Evolutionary conservation across 2,888 invertebrate species (phyloP), one percentile per base, ranked within the genome.

Genomic region (Rhingia rostrata): DNA sequence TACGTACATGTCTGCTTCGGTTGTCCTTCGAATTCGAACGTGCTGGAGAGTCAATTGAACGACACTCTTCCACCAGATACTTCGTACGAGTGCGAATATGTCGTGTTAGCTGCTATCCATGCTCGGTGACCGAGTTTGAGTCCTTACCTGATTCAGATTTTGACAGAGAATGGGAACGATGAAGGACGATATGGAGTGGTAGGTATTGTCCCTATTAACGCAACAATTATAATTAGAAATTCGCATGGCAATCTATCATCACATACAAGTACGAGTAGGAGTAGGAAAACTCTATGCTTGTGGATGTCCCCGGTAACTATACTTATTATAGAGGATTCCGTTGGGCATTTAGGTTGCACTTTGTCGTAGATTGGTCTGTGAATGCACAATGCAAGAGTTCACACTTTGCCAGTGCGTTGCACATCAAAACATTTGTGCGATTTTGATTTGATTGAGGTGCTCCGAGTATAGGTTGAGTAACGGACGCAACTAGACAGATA

Each of bases 171-270:
- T n/a, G n/a, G 39, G 10, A 2, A 22, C 10, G 6, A 10, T 45
- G 43, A 22, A 63, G 33, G 63, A 58, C 0, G 45, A 37, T 9
- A 39, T 33, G 7, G 6, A 51, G 14, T 61, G 37, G 77, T 35
- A 49, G 72, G 69, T 79, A 79, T 80, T 66, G 80, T 47, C 30
- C 66, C 84, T 54, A 61, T 80, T 84, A 84, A 75, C 66, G 80
- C 60, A 84, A 80, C 84, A 80, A 80, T 80, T 84, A 80, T 84
- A 84, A 84, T 84, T 84, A 84, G 74, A 84, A 84, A 69, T 41
- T 51, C 63, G 56, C 49, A 9, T 58, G 53, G 72, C 61, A 66
- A 72, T 67, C 54, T 43, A 53, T 67, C 63, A 37, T 66, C 60
- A 54, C 33, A 4, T 37, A 2, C 7, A 77, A 22, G 54, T 4